Evolutionary conservation across 2,113 vertebrate species (phyloP), one percentile per base, ranked within the genome.

Genomic region (Forbesichthys papilliferus): DNA sequence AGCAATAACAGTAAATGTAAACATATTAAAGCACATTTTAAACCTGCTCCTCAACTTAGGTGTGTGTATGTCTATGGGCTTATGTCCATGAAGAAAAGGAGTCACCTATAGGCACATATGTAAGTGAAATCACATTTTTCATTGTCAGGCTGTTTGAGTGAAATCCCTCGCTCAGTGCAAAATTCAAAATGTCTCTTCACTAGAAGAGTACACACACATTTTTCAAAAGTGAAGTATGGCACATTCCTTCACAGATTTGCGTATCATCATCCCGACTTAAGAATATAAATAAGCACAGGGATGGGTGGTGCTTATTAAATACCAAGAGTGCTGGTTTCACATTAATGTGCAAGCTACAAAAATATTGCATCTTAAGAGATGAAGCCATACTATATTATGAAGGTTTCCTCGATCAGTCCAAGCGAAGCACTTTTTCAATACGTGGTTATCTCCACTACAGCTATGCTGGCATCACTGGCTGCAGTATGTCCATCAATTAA

Each of bases 301-400:
- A 51, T 27, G 47, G 9, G 36, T 57, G 6, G 13, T 14, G 51
- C 14, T 3, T 27, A 27, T 27, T 48, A 20, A 42, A 54, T 34
- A 20, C 9, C 2, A 54, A 61, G 33, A 6, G 13, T n/a, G 0
- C 9, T 63, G 8, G 61, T 65, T 63, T 47, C 11, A 52, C 12
- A 3, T 8, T 27, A 8, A 55, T 61, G 33, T 46, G 67, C 36
- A 74, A 74, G 66, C 52, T 6, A 33, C 52, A 13, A 71, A 49
- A 58, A 51, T 61, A 55, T 62, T 64, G 55, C 51, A 69, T 78
- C 72, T 72, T 14, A 60, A 27, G 16, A 52, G 11, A 64, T 16
- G 64, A 49, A 33, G 52, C 20, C 52, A 53, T 61, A 27, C 27
- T 27, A 61, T 61, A 42, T 61, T n/a, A 11, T 48, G 10, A 42